These are phyloP conservation scores for Biston betularia DNA, from an alignment of 2,888 invertebrate species.

Conservation along the genomic window DNA sequence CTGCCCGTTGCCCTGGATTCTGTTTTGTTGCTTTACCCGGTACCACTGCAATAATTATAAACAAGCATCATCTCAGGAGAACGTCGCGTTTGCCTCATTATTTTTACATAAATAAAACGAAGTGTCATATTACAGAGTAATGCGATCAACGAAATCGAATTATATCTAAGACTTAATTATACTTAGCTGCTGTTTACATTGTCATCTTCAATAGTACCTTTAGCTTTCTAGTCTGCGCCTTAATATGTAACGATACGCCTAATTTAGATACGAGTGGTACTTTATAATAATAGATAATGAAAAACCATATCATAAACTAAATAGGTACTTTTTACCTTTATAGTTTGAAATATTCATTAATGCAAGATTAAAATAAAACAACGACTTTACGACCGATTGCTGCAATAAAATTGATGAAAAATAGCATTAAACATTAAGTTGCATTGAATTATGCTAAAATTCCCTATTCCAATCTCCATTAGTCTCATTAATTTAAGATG, in stretches of 20 bases:
- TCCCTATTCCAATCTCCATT: slow-evolving; percentile 61
- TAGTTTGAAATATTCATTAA: slow-evolving; percentile 22
- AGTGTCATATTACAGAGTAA: slow-evolving; percentile 36
- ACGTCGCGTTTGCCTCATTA: no score
- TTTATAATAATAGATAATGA: not conserved
- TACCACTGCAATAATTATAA: no score
- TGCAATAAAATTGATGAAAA: slow-evolving; percentile 69
- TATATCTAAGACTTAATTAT: not conserved
- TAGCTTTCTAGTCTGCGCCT: not conserved
- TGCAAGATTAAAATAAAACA: slow-evolving; percentile 42
- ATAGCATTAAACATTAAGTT: slow-evolving; percentile 62
- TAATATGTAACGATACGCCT: no score
- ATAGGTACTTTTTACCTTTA: not conserved
- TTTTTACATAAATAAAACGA: no score
- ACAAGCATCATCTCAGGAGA: no score
- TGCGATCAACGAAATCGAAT: slow-evolving; percentile 8
- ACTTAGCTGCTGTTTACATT: not conserved
- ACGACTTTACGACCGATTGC: slow-evolving; percentile 56
- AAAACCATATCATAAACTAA: not conserved
- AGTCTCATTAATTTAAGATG: slow-evolving; percentile 63
- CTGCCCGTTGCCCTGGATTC: no score
- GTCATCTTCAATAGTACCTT: not conserved
- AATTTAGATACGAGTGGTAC: no score
- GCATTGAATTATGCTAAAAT: slow-evolving; percentile 68
- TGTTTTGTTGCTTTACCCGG: no score